A percentile compares a stretch with the other conserved stretches of the same genome.
Evolutionary conservation across 2,888 invertebrate species (phyloP).

Genomic region (Zele albiditarsus): DNA sequence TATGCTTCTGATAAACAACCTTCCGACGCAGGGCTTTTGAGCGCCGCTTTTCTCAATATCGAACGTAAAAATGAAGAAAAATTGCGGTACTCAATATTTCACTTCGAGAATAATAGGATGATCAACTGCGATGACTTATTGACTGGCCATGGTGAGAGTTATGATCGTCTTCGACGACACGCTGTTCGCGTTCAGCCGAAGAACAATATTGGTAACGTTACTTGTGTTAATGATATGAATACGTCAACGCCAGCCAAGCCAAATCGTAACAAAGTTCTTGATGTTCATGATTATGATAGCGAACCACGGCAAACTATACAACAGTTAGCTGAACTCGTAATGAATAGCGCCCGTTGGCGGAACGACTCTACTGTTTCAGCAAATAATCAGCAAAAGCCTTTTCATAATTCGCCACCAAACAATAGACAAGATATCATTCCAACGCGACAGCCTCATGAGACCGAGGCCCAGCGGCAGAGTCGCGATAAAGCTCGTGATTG

Average conservation of each 20-base stretch:
- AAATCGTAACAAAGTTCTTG: conserved; percentile 17
- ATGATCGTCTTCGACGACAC: conserved; percentile 61
- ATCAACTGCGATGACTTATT: conserved; percentile 54
- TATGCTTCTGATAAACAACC: conserved; percentile 52
- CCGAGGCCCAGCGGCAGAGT: conserved; percentile 48
- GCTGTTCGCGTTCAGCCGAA: conserved; percentile 43
- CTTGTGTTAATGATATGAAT: conserved; percentile 58
- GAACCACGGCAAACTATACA: conserved; percentile 66
- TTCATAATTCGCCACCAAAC: conserved; percentile 30
- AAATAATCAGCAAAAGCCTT: conserved; percentile 41
- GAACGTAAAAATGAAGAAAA: conserved; percentile 57
- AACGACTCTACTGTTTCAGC: conserved; percentile 48
- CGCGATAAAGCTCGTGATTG: conserved; percentile 58
- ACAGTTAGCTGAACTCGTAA: conserved; percentile 66
- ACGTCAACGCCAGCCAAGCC: conserved; percentile 68
- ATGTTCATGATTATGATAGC: conserved; percentile 22
- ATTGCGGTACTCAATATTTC: conserved; percentile 42
- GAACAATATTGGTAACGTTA: conserved; percentile 22
- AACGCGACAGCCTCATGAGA: conserved; percentile 27
- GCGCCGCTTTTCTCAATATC: conserved; percentile 65
- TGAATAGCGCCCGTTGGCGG: conserved; percentile 70
- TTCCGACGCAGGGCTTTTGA: conserved; percentile 63
- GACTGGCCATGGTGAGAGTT: conserved; percentile 64
- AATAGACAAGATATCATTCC: conserved; percentile 4
- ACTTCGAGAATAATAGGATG: conserved; percentile 38